These are phyloP conservation scores for Lasaia peninsularis DNA, from an alignment of 1,140 invertebrate genomes.

Conservation along the genomic window DNA sequence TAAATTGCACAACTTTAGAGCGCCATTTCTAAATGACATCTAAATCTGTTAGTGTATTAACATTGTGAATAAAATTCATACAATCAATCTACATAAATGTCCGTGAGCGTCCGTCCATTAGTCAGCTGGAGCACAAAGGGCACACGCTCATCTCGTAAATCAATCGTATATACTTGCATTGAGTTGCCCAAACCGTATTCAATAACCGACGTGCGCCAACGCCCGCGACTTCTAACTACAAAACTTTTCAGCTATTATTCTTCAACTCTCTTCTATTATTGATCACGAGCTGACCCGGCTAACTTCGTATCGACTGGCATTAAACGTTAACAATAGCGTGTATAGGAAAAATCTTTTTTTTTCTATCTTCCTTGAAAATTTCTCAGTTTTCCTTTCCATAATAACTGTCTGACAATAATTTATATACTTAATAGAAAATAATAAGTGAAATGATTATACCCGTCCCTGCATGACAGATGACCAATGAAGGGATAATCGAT, in stretches of 20 bases:
- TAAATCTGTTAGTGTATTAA: constrained; percentile 77
- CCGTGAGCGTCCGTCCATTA: constrained; percentile 75
- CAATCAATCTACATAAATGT: constrained; percentile 78
- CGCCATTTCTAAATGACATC: constrained; percentile 77
- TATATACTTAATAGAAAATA: too few relatives aligned
- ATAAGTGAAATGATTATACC: too few relatives aligned
- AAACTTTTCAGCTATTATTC: constrained; percentile 1
- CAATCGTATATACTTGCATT: constrained; percentile 67
- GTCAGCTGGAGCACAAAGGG: constrained; percentile 72
- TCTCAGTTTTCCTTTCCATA: too few relatives aligned
- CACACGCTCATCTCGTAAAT: constrained; percentile 76
- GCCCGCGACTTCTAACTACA: neutral
- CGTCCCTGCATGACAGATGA: too few relatives aligned
- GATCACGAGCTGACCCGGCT: too few relatives aligned
- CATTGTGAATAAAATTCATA: constrained; percentile 77
- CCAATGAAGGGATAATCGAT: too few relatives aligned
- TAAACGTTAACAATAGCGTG: too few relatives aligned
- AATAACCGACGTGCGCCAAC: constrained; percentile 45
- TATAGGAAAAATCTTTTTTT: too few relatives aligned
- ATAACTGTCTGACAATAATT: too few relatives aligned
- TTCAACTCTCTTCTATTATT: neutral
- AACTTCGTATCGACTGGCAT: too few relatives aligned
- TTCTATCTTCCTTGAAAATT: too few relatives aligned
- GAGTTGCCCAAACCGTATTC: constrained; percentile 68
- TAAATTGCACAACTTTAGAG: constrained; percentile 76